phyloP scores from a whole-genome alignment of 2,888 invertebrate genomes.

The Spilarctia lutea region DNA sequence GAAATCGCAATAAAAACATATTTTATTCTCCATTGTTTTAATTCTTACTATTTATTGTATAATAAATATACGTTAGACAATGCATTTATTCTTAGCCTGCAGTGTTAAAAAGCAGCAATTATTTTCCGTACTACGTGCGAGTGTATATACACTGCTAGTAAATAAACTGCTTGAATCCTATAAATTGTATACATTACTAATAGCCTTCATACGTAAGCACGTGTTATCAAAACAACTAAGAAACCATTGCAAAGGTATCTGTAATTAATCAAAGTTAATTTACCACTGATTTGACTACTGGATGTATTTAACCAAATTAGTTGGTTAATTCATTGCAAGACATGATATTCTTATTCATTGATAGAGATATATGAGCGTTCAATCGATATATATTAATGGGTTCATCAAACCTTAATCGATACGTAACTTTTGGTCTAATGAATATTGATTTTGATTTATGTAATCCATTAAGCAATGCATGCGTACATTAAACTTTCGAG shows the following conservation, averaged over 20 bases:
- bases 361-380: constrained; percentile 1
- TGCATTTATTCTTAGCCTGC: neutral
- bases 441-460: constrained; percentile 7
- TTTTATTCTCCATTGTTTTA: neutral
- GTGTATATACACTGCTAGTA: constrained; percentile 18
- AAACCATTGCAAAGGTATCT: constrained; percentile 26
- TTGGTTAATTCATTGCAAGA: constrained; percentile 29
- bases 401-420: constrained; percentile 17
- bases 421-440: constrained; percentile 14
- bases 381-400: constrained; percentile 18
- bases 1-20: neutral
- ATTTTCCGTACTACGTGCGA: neutral
- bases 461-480: constrained; percentile 3
- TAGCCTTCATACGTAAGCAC: constrained; percentile 28
- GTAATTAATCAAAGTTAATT: constrained; percentile 39
- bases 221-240: constrained; percentile 35
- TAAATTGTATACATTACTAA: constrained; percentile 38
- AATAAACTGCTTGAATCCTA: too few species aligned
- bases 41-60: neutral
- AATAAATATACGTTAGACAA: neutral
- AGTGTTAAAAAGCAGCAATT: neutral
- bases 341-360: constrained; percentile 8
- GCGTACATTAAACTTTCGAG: neutral
- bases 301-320: constrained; percentile 6
- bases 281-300: constrained; percentile 31